Conservation (phyloP, 2,113 vertebrate species). For the Fulmarus glacialis region DNA sequence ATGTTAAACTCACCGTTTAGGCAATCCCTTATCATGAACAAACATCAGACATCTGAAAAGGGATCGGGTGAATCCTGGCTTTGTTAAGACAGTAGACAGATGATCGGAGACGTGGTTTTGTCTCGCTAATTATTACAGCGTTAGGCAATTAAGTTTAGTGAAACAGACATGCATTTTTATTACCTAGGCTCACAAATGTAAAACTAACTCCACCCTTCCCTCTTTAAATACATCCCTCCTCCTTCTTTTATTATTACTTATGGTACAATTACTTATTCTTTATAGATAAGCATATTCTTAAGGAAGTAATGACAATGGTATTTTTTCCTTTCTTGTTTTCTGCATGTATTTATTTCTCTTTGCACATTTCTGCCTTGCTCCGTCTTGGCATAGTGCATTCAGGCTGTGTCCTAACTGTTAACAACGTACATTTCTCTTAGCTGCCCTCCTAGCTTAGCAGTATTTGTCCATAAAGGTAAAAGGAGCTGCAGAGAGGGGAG, state of each 20-base stretch:
- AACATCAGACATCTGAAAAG: neutral
- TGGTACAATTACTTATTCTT: neutral
- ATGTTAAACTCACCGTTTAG: neutral
- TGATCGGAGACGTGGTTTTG: neutral
- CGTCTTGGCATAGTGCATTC: neutral
- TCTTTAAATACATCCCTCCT: neutral
- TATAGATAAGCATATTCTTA: neutral
- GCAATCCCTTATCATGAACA: neutral
- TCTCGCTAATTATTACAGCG: neutral
- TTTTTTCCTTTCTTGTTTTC: neutral
- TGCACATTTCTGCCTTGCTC: neutral
- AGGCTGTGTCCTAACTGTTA: neutral
- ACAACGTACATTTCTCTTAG: neutral
- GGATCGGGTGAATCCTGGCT: neutral
- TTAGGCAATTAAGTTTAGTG: neutral
- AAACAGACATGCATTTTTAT: neutral
- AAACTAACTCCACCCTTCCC: neutral
- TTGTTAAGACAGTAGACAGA: neutral
- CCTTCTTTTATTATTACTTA: neutral
- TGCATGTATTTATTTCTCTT: neutral
- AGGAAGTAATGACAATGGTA: neutral
- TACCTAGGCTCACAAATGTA: neutral
- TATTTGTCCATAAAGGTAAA: neutral
- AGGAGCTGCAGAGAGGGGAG: neutral
- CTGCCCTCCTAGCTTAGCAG: neutral